Conservation (phyloP, 2,113 vertebrate genomes). For the Protobothrops flavoviridis region DNA sequence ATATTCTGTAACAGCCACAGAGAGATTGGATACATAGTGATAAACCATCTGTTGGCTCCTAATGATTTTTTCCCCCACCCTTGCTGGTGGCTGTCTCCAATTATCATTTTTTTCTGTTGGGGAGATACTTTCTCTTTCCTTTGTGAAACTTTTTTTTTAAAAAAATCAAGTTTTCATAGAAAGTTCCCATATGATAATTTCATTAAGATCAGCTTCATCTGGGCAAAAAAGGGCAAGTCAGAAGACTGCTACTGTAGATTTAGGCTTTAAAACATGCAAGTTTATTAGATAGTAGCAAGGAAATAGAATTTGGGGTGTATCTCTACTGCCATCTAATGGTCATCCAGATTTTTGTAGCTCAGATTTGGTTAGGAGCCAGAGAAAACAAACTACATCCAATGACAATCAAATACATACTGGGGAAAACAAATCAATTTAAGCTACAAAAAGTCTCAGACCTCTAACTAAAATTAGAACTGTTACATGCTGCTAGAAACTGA, state of each 20-base stretch:
- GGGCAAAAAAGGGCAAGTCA: not conserved
- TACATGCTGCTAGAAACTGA: not conserved
- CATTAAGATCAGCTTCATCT: not conserved
- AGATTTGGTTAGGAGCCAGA: not conserved
- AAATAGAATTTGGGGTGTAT: not conserved
- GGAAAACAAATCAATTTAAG: not conserved
- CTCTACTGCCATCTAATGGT: not conserved
- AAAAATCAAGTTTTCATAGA: not conserved
- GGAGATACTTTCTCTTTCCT: not conserved
- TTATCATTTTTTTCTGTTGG: constrained; percentile 4
- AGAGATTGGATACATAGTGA: not conserved
- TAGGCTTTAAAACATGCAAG: not conserved
- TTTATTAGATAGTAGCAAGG: not conserved
- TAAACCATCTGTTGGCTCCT: not conserved
- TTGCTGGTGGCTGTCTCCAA: not conserved
- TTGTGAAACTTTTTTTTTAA: not conserved
- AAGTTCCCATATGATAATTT: not conserved
- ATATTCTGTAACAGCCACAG: not conserved
- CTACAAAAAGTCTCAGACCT: not conserved
- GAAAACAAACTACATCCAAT: not conserved
- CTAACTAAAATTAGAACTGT: not conserved
- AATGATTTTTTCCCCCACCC: not conserved
- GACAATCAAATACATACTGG: not conserved
- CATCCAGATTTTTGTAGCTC: not conserved
- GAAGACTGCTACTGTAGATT: not conserved